Evolutionary conservation across 2,113 vertebrate genomes (phyloP).

Genomic region (Tachuris rubrigastra): DNA sequence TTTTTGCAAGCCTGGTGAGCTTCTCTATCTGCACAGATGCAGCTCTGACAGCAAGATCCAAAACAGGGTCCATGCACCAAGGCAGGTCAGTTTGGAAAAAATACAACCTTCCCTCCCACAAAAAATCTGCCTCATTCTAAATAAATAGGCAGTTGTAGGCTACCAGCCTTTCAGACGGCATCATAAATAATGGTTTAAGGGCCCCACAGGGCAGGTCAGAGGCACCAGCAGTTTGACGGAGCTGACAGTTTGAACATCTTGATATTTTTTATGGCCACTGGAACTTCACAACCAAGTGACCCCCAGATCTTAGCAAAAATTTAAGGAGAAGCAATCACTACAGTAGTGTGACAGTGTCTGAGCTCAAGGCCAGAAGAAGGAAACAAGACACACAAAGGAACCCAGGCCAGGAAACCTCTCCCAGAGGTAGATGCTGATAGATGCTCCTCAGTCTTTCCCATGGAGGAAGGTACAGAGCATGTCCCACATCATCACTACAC

Average conservation of each 20-base stretch:
- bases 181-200: background rate
- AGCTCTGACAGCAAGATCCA: background rate
- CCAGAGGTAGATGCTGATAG: too few species aligned
- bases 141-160: background rate
- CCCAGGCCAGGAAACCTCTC: rapidly evolving
- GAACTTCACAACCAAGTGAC: background rate
- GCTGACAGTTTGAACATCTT: background rate
- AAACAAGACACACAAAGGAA: background rate
- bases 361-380: background rate
- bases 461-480: background rate
- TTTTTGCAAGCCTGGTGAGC: background rate
- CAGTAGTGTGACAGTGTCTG: background rate
- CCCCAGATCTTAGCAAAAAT: background rate
- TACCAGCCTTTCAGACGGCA: background rate
- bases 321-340: background rate
- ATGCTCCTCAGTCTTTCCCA: background rate
- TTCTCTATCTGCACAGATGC: background rate
- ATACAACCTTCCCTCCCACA: background rate
- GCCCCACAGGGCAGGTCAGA: too few species aligned
- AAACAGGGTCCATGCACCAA: background rate
- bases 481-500: too few species aligned
- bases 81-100: background rate
- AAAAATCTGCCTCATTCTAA: background rate
- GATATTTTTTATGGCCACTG: background rate
- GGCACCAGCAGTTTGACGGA: too few species aligned